phyloP scores from a whole-genome alignment of 2,888 invertebrate species.

The Myopa testacea region DNA sequence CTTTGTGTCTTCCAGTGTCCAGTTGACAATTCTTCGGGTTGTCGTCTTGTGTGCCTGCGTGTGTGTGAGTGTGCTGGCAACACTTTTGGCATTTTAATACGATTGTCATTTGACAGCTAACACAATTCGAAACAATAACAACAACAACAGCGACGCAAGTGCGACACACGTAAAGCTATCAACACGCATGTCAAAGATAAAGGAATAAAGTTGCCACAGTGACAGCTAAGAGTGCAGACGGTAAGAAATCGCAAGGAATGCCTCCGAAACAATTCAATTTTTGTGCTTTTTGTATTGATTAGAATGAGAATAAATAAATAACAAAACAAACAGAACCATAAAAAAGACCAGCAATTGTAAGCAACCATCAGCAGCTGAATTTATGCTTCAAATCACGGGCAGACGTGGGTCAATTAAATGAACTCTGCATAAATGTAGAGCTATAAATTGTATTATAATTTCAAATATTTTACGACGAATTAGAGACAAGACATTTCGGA shows the following conservation, averaged over 20 bases:
- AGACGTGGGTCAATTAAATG: no score
- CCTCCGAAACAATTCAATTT: no score
- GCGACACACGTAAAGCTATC: conserved; percentile 39
- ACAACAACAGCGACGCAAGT: conserved; percentile 27
- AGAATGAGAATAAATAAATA: neutral
- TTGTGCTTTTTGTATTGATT: neutral
- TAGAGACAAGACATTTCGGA: neutral
- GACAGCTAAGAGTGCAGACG: conserved; percentile 35
- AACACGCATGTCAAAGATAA: conserved; percentile 41
- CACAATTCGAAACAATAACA: conserved; percentile 47
- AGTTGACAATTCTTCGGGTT: conserved; percentile 41
- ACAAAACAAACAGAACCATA: neutral
- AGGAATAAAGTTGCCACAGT: conserved; percentile 44
- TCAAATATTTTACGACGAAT: neutral
- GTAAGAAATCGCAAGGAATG: neutral
- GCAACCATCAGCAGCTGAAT: neutral
- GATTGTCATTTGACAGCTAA: conserved; percentile 53
- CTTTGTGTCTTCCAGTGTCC: conserved; percentile 30
- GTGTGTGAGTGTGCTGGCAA: conserved; percentile 37
- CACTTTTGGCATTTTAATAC: conserved; percentile 52
- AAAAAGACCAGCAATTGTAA: neutral
- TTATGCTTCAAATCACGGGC: no score
- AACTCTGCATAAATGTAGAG: no score
- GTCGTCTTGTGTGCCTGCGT: conserved; percentile 19
- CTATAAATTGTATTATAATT: neutral